These are phyloP conservation scores for Apamea anceps DNA, from an alignment of 2,888 invertebrate species.

Conservation along the genomic window DNA sequence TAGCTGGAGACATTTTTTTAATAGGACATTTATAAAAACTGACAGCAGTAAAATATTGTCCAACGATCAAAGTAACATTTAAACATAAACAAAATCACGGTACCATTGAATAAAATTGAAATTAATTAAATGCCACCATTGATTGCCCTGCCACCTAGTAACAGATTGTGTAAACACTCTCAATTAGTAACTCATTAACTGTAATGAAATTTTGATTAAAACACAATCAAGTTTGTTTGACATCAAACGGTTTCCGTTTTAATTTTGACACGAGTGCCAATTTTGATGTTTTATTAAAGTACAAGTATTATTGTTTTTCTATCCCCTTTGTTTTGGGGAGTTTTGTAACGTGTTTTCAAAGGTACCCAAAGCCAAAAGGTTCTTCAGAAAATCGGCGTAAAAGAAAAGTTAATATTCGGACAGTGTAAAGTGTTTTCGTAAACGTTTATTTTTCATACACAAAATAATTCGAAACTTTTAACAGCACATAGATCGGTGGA, in stretches of 20 bases:
- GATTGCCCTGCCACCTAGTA: conserved; percentile 47
- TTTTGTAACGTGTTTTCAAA: not conserved
- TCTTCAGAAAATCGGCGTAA: not conserved
- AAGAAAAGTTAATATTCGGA: not conserved
- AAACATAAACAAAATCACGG: not conserved
- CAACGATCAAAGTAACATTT: not conserved
- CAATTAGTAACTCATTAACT: conserved; percentile 51
- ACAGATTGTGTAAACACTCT: conserved; percentile 39
- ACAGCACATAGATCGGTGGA: conserved; percentile 30
- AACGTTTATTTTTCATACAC: not conserved
- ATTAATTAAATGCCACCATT: conserved; percentile 53
- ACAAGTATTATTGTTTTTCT: conserved; percentile 14
- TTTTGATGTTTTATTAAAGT: conserved; percentile 31
- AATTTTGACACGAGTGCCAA: conserved; percentile 41
- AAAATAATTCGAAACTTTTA: conserved; percentile 30
- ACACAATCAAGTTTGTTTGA: conserved; percentile 31
- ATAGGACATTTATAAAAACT: not conserved
- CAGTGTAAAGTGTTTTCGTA: not conserved
- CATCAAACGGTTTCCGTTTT: conserved; percentile 54
- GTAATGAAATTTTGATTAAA: conserved; percentile 65
- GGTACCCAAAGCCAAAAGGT: not conserved
- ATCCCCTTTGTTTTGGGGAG: not conserved
- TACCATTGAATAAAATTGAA: conserved; percentile 21
- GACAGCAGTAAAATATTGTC: not conserved
- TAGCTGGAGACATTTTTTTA: not conserved